Base-by-base conservation (phyloP, 2,113 vertebrate species). In the Nothobranchius furzeri region DNA sequence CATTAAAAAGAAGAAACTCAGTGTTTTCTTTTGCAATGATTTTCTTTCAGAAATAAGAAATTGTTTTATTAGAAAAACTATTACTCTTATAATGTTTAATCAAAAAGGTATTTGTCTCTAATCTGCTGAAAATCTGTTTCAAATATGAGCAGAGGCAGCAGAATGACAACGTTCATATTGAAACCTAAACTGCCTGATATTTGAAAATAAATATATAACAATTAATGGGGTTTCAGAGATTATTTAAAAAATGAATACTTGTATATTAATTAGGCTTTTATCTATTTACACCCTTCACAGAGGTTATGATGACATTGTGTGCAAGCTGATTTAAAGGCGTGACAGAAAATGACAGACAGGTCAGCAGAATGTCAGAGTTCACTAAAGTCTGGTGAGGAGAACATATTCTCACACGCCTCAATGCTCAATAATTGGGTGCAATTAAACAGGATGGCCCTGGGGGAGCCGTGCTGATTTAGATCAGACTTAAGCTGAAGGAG, bases 311-410 rank as follows among this genome's bases (percentile, higher is more conserved):
- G 9, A 42, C 35, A 43, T 50, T 42, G 35, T 25, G 8, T 24
- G 42, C n/a, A 48, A 60, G 35, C 30, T 48, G 35, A 20, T 20
- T 50, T 15, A 53, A 12, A 52, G 1, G 48, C 52, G n/a, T 13
- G 9, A 60, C 15, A 67, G 25, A 70, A 47, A 50, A 48, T 43
- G 45, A 62, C 37, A 40, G 53, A 70, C 0, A 9, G 43, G 56
- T 64, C 64, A 73, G 55, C 46, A 68, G 65, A 12, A 55, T 60
- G 59, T 65, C 55, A 69, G 67, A 43, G 57, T 76, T 64, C 65
- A 55, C 10, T 45, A 61, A 25, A 45, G 51, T 68, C 25, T 20
- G 66, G 35, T 12, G 11, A 36, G 56, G 9, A 36, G 56, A 36
- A 45, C 68, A 75, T 52, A 50, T 62, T 79, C 54, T 67, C 36